Evolutionary conservation across 92 coral and sea anemone genomes (phyloP).

Genomic region (Palythoa grandiflora): DNA sequence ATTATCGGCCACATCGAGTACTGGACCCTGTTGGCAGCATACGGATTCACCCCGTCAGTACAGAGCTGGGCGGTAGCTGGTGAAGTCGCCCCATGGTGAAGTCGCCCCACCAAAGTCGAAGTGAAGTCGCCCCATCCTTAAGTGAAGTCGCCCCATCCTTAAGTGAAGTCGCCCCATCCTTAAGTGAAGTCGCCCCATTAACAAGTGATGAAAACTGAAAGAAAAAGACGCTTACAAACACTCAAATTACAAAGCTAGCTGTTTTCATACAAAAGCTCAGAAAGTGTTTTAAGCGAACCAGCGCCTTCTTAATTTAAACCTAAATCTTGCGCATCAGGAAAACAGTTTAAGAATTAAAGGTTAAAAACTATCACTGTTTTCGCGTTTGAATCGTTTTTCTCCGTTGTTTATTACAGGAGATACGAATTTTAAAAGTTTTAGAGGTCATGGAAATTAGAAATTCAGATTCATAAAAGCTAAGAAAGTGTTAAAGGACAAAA

Average conservation of each 20-base stretch:
- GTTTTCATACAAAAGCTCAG: constrained; percentile 7
- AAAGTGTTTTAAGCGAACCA: not conserved
- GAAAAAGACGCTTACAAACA: constrained; percentile 7
- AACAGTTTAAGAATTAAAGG: too few species aligned
- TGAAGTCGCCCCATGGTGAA: too few species aligned
- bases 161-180: not conserved
- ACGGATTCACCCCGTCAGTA: constrained; percentile 54
- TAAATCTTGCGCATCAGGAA: not conserved
- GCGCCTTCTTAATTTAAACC: constrained; percentile 3
- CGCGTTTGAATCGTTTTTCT: too few species aligned
- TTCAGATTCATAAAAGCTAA: constrained; percentile 2
- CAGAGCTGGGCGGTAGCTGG: not conserved
- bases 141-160: not conserved
- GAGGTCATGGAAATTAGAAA: not conserved
- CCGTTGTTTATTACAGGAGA: too few species aligned
- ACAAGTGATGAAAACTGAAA: constrained; percentile 7
- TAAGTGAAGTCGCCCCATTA: not conserved
- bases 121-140: not conserved
- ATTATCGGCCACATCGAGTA: constrained; percentile 73
- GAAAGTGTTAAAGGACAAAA: not conserved
- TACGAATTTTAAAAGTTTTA: too few species aligned
- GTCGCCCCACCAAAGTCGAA: not conserved
- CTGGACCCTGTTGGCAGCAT: constrained; percentile 39
- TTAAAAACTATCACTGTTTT: too few species aligned
- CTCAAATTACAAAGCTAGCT: constrained; percentile 1